These are phyloP conservation scores for Smutsia temminckii DNA, from an alignment of 2,797 vertebrate species.

Conservation along the genomic window DNA sequence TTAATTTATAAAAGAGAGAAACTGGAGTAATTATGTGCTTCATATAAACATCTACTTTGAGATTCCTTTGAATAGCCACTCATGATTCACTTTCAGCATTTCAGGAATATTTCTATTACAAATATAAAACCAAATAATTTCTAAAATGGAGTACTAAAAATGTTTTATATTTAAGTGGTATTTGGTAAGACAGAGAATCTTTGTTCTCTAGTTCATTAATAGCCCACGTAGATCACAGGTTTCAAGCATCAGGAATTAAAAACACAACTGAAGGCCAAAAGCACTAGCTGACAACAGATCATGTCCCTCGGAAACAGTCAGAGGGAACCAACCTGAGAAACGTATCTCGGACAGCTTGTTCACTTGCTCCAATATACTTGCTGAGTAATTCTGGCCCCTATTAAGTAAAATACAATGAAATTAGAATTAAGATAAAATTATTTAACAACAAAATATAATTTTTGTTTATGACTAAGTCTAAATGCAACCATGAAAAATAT, in stretches of 20 bases:
- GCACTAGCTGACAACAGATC: not conserved
- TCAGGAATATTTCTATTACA: slow-evolving; percentile 22
- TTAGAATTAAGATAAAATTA: slow-evolving; percentile 48
- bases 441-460: slow-evolving; percentile 24
- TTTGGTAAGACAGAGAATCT: not conserved
- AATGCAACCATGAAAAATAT: not conserved
- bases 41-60: not conserved
- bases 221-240: slow-evolving; percentile 52
- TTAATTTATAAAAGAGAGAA: not conserved
- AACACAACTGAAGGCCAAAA: not conserved
- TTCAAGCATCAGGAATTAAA: slow-evolving; percentile 46
- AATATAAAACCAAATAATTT: slow-evolving; percentile 44
- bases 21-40: not conserved
- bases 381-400: slow-evolving; percentile 98
- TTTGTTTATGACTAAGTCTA: not conserved
- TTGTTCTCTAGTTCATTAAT: slow-evolving; percentile 35
- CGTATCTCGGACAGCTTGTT: slow-evolving; percentile 94
- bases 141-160: slow-evolving; percentile 3
- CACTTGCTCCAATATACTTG: slow-evolving; percentile 98
- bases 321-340: slow-evolving; percentile 91
- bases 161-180: slow-evolving; percentile 12
- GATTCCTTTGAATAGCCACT: slow-evolving; percentile 8
- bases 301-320: slow-evolving; percentile 35
- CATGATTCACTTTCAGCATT: not conserved
- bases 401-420: slow-evolving; percentile 55